Evolutionary conservation across 2,797 vertebrate species (phyloP).

Genomic region (Amphiprion clarkii): DNA sequence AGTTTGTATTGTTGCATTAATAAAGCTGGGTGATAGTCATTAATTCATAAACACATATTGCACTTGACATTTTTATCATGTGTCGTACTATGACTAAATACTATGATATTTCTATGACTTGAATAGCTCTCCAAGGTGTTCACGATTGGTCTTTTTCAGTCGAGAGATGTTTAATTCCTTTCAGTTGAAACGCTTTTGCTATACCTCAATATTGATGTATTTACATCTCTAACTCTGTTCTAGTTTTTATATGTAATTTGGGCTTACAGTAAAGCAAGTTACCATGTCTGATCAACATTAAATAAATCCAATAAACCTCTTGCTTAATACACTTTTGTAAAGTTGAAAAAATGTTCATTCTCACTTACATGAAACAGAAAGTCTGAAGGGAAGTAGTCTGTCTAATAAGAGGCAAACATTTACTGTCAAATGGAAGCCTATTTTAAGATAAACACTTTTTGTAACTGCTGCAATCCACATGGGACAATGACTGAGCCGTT

Average conservation of each 20-base stretch:
- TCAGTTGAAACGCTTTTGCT: background rate
- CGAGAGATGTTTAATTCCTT: too few relatives aligned
- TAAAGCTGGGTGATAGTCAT: too few relatives aligned
- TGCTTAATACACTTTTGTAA: background rate
- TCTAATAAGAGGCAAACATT: too few relatives aligned
- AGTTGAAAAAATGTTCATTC: background rate
- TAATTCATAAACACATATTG: too few relatives aligned
- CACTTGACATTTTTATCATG: too few relatives aligned
- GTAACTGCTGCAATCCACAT: background rate
- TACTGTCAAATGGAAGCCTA: background rate
- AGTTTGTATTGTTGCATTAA: background rate
- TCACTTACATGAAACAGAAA: background rate
- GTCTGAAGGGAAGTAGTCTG: too few relatives aligned
- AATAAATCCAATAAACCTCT: background rate
- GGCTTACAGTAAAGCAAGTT: slow-evolving; percentile 3
- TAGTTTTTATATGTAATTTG: background rate
- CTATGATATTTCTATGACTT: too few relatives aligned
- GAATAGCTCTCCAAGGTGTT: too few relatives aligned
- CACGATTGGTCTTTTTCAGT: too few relatives aligned
- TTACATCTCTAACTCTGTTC: background rate
- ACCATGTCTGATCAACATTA: background rate
- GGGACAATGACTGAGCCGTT: slow-evolving; percentile 4
- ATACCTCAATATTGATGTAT: slow-evolving; percentile 1
- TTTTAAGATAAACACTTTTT: background rate
- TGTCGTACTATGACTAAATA: too few relatives aligned